Evolutionary conservation across 2,113 vertebrate species (phyloP), one percentile per base, ranked within the genome.

Genomic region (Tyto alba): DNA sequence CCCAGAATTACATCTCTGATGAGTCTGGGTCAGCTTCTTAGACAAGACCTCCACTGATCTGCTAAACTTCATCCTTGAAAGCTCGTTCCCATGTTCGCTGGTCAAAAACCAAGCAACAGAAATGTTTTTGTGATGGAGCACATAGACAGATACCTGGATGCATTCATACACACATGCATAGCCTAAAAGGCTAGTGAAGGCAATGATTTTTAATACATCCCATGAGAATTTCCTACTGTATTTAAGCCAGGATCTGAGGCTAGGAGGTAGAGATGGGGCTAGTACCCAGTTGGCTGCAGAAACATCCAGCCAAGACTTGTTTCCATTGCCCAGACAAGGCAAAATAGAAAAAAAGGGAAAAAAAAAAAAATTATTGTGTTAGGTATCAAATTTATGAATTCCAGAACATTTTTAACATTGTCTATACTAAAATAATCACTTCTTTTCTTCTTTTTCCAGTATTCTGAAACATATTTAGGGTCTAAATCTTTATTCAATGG

Each of bases 21-120:
- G 63, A 53, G 34, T 27, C 9, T 50, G 14, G 10, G 38, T 26
- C 68, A 64, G 63, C 36, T 78, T 32, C 55, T 56, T 30, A 32
- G 53, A 7, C 36, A 68, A 43, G 15, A 30, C 52, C 47, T 50
- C 14, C 66, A 21, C 59, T 29, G 47, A 48, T 22, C 36, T 48
- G 20, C 52, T 43, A 45, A 68, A 15, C 34, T 47, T 38, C 22
- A 34, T 18, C 52, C 71, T 60, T 21, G 40, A 73, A 76, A 38
- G 20, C 15, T 32, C 2, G 0, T n/a, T 45, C 43, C 43, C 0
- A 0, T 22, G 20, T 56, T 50, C 59, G 50, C 32, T 9, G 8
- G 47, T 23, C 64, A 43, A 73, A 78, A 82, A 11, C 7, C 36
- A 48, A 48, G 47, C 40, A 48, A 27, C 13, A 60, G 45, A 43